These are phyloP conservation scores for Fabriciana adippe DNA, from an alignment of 2,888 invertebrate species.

Conservation along the genomic window DNA sequence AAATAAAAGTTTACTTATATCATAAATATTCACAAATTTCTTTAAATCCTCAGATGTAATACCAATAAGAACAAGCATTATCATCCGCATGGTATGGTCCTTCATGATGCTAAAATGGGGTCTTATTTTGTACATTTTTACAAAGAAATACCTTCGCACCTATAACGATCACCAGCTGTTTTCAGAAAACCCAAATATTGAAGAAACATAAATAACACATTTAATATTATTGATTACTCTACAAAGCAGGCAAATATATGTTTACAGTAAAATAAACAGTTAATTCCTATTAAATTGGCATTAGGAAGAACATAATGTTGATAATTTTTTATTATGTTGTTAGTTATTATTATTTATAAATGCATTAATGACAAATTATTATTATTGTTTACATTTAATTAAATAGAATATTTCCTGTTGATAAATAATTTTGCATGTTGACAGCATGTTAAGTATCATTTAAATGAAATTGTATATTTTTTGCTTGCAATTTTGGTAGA, in stretches of 20 bases:
- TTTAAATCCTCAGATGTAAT: conserved; percentile 59
- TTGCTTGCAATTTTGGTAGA: too few relatives aligned
- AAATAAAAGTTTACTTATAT: conserved; percentile 7
- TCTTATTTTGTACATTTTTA: conserved; percentile 67
- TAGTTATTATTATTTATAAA: too few relatives aligned
- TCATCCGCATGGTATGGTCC: conserved; percentile 77
- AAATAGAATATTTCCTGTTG: too few relatives aligned
- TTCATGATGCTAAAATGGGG: conserved; percentile 82
- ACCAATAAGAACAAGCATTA: conserved; percentile 71
- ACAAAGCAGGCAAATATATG: background rate
- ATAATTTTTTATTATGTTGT: too few relatives aligned
- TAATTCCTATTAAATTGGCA: background rate
- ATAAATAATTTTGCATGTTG: too few relatives aligned
- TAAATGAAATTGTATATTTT: too few relatives aligned
- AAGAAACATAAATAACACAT: conserved; percentile 62
- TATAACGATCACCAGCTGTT: conserved; percentile 74
- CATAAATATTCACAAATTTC: conserved; percentile 17
- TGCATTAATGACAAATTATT: too few relatives aligned
- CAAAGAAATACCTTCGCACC: conserved; percentile 69
- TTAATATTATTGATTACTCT: background rate
- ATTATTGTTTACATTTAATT: too few relatives aligned
- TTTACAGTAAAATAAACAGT: background rate
- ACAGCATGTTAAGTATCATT: too few relatives aligned
- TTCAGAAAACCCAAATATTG: conserved; percentile 72
- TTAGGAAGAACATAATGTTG: too few relatives aligned